Base-by-base conservation (phyloP, 2,888 invertebrate species). In the Hemithea aestivaria region DNA sequence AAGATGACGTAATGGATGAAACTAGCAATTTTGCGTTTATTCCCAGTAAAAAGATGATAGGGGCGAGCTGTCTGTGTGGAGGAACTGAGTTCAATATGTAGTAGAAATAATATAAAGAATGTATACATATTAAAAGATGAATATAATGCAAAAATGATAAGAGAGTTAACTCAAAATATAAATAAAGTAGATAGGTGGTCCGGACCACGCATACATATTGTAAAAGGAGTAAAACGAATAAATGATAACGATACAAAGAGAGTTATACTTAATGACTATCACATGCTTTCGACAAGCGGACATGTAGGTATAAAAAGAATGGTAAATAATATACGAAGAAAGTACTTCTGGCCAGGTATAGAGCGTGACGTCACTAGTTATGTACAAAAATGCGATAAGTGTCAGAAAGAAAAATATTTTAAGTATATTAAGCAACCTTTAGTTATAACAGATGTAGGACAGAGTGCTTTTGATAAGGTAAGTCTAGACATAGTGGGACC, bases 1-100 rank as follows among this genome's bases (percentile, higher is more conserved):
- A 9, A 24, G 23, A 2, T 16, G 5, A 23, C 6, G 16, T 10
- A 12, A 22, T 10, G 6, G 20, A 9, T 21, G 21, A 23, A 35
- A 21, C 4, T 10, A 10, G 23, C 4, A 22, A 20, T 35, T 28
- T 28, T 35, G 11, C 21, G 10, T 35, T 9, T 20, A 12, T 24
- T 10, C n/a, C 8, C 10, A 35, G 7, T 12, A 23, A 9, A 12
- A 7, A 12, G 7, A 10, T 29, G 23, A 24, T 24, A 16, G 16
- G 16, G 3, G 8, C 35, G 24, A 29, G 35, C 9, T 25, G 29
- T 8, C 6, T 36, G 28, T 8, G 28, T 36, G 29, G 20, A 20
- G 24, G 29, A 36, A 4, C n/a, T 36, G 20, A 6, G 7, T 6
- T 6, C 7, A 8, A 28, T 29, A 7, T 29, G 35, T 29, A 27